A percentile compares a stretch with the other conserved stretches of the same genome.
Evolutionary conservation across 2,113 vertebrate genomes (phyloP).

Genomic region (Engraulis encrasicolus): DNA sequence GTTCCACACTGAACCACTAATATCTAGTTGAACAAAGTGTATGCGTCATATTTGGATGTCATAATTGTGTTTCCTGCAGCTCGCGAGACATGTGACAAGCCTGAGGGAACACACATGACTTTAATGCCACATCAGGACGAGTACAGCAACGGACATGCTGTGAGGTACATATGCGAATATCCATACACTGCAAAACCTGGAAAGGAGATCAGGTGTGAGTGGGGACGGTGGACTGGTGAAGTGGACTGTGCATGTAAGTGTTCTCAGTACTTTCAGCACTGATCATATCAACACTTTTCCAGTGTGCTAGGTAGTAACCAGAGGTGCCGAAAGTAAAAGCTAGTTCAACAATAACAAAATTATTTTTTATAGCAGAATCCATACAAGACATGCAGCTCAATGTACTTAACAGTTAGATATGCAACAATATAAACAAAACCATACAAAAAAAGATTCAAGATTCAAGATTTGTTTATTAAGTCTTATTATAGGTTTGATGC

Average conservation of each 20-base stretch:
- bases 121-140: background rate
- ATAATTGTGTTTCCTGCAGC: background rate
- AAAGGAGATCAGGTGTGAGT: background rate
- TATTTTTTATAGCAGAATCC: too few species aligned
- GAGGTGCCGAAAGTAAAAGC: too few species aligned
- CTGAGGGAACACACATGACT: background rate
- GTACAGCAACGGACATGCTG: background rate
- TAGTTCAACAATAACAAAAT: too few species aligned
- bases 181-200: constrained; percentile 5
- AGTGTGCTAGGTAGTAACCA: too few species aligned
- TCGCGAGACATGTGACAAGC: background rate
- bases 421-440: too few species aligned
- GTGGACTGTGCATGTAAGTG: constrained; percentile 17
- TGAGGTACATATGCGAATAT: background rate
- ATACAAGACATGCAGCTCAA: too few species aligned
- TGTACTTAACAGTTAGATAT: too few species aligned
- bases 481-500: too few species aligned
- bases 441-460: too few species aligned
- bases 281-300: too few species aligned
- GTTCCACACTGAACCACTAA: too few species aligned
- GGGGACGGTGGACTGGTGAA: constrained; percentile 12
- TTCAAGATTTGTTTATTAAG: too few species aligned
- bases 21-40: background rate
- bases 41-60: background rate
- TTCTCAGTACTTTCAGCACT: background rate